These are phyloP conservation scores for Dendroctonus ponderosae DNA, from an alignment of 1,140 invertebrate species.

Conservation along the genomic window DNA sequence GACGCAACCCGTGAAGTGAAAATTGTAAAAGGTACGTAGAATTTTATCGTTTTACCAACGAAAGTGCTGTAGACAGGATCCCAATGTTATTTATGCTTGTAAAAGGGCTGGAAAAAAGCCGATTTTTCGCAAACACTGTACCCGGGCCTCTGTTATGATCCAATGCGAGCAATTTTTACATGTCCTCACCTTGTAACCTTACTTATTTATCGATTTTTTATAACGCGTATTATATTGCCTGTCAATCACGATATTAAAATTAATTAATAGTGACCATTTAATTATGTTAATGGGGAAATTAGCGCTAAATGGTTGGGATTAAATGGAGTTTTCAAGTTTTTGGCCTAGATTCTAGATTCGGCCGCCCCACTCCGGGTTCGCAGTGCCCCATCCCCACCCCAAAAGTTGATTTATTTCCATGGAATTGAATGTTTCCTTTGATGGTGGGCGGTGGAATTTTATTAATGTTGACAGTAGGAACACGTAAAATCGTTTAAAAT, in stretches of 20 bases:
- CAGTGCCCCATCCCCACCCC: conserved; percentile 20
- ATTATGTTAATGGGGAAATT: conserved; percentile 22
- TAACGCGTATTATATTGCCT: conserved; percentile 30
- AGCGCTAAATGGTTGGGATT: conserved; percentile 8
- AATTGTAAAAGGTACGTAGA: conserved; percentile 52
- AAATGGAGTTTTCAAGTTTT: conserved; percentile 24
- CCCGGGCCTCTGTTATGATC: conserved; percentile 9
- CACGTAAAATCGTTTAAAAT: conserved; percentile 2
- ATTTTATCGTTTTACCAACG: conserved; percentile 53
- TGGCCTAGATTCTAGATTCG: conserved; percentile 28
- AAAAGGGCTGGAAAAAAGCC: conserved; percentile 35
- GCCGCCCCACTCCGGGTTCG: conserved; percentile 14
- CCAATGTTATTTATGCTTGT: conserved; percentile 33
- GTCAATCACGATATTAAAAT: conserved; percentile 36
- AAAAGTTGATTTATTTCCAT: conserved; percentile 29
- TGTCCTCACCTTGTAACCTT: conserved; percentile 47
- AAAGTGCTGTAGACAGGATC: conserved; percentile 45
- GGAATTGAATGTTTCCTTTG: conserved; percentile 19
- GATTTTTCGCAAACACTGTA: conserved; percentile 35
- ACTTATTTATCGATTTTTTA: conserved; percentile 51
- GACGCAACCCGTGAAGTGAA: conserved; percentile 50
- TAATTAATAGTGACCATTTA: conserved; percentile 20
- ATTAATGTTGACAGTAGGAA: conserved; percentile 8
- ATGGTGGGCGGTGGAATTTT: conserved; percentile 31
- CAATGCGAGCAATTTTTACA: conserved; percentile 35